Evolutionary conservation across 2,888 invertebrate species (phyloP).

Genomic region (Calameuta pallipes): DNA sequence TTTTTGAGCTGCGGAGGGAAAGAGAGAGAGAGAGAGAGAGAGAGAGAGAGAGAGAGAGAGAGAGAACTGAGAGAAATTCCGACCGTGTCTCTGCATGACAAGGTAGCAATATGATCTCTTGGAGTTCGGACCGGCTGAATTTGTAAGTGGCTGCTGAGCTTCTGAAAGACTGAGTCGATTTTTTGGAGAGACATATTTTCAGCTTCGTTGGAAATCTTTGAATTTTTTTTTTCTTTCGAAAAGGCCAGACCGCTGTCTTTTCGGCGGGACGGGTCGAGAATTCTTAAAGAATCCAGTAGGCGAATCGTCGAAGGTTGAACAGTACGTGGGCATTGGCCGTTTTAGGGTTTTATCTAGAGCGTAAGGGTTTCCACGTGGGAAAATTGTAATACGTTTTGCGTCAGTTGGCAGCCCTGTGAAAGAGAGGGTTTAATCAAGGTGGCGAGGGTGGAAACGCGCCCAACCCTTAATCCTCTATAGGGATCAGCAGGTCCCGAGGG

Average conservation of each 20-base stretch:
- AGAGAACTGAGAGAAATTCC: neutral
- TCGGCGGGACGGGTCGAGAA: neutral
- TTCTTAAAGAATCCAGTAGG: neutral
- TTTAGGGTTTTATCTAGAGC: neutral
- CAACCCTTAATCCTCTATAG: neutral
- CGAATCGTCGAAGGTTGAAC: neutral
- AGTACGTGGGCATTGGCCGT: neutral
- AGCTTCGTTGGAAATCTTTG: neutral
- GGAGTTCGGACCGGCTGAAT: neutral
- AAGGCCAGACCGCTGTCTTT: neutral
- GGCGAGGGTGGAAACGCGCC: neutral
- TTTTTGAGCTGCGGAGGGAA: neutral
- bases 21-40: no score
- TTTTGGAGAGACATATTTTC: neutral
- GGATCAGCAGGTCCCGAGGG: neutral
- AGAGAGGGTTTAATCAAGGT: constrained; percentile 6
- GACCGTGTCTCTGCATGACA: neutral
- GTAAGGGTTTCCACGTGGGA: neutral
- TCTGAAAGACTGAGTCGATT: no score
- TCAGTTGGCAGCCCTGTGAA: neutral
- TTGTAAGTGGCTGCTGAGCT: no score
- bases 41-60: no score
- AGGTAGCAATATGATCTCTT: neutral
- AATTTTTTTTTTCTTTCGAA: neutral
- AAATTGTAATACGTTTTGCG: neutral